A percentile compares a stretch with the other conserved stretches of the same genome.
These are phyloP conservation scores for Ditylenchus dipsaci DNA, from an alignment of 1,140 invertebrate species.

Conservation along the genomic window DNA sequence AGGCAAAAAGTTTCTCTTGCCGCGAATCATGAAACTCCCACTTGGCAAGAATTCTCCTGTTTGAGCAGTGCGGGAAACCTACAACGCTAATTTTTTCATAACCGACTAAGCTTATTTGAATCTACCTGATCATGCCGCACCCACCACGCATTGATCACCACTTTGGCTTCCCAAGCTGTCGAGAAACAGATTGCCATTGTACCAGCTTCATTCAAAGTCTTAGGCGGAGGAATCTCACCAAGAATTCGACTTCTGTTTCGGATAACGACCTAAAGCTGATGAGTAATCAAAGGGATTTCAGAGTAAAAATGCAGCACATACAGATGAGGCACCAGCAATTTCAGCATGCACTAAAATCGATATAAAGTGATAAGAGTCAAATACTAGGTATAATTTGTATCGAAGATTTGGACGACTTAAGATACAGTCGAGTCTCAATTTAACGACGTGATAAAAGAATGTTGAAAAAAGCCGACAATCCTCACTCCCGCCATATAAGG, in stretches of 20 bases:
- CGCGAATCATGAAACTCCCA: slow-evolving; percentile 97
- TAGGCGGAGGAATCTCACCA: slow-evolving; percentile 69
- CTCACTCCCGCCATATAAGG: no score
- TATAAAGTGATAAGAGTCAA: no score
- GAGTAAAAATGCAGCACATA: no score
- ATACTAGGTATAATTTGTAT: no score
- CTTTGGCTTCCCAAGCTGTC: slow-evolving; percentile 92
- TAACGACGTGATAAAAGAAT: no score
- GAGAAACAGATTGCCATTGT: slow-evolving; percentile 94
- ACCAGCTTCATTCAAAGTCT: slow-evolving; percentile 91
- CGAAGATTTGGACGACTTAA: no score
- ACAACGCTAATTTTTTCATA: slow-evolving; percentile 1
- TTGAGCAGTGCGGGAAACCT: slow-evolving; percentile 91
- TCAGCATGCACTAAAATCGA: slow-evolving; percentile 65
- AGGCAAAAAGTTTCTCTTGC: slow-evolving; percentile 88
- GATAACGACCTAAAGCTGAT: slow-evolving; percentile 68
- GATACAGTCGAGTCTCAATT: no score
- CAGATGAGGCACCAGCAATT: slow-evolving; percentile 74
- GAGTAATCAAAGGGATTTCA: no score
- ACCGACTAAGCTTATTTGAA: slow-evolving; percentile 8
- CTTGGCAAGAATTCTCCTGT: slow-evolving; percentile 87
- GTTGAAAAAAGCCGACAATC: no score
- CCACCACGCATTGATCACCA: slow-evolving; percentile 91
- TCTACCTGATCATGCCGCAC: slow-evolving; percentile 80
- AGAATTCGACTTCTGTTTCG: slow-evolving; percentile 70